Evolutionary conservation across 1,140 invertebrate genomes (phyloP), one percentile per base, ranked within the genome.

Genomic region (Mactra quadrangularis): DNA sequence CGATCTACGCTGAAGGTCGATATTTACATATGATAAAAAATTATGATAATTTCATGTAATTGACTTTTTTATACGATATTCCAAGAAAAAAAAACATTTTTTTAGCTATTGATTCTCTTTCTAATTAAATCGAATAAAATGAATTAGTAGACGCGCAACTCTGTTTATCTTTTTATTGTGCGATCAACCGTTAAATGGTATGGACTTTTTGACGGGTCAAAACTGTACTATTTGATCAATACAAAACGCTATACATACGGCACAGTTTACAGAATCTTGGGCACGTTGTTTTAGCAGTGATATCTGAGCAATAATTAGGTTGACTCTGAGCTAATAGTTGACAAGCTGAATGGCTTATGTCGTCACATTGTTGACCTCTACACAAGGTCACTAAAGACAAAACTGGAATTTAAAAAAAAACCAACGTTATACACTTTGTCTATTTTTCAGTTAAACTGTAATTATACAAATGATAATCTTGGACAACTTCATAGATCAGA

Each of bases 251-350:
- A 33, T 29, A 62, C 4, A n/a, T 45, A 78, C 76, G 76, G 31
- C 76, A 78, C 11, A 78, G 33, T 53, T 78, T 78, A 59, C 76
- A 78, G 62, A 68, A 78, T 45, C 62, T 78, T 22, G 76, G 47
- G 38, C 76, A 78, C 4, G 59, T 38, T 11, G 76, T 33, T 13
- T 53, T 53, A 3, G 53, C 47, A 2, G 29, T 2, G 15, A 27
- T 3, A 22, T 78, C 62, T 4, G 60, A 68, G 55, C 76, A 78
- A 7, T 66, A 27, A 22, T 68, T 25, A 31, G 76, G 76, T 15
- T 31, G 13, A 11, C 38, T n/a, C 11, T 59, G 41, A 0, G 25
- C 19, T 47, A 78, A 11, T 0, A 78, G 62, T 22, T 68, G 17
- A 55, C 76, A 78, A 29, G 76, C 76, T 17, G 2, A 0, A 6